These are phyloP conservation scores for Papilio xuthus DNA, from an alignment of 1,140 invertebrate species.

Conservation along the genomic window DNA sequence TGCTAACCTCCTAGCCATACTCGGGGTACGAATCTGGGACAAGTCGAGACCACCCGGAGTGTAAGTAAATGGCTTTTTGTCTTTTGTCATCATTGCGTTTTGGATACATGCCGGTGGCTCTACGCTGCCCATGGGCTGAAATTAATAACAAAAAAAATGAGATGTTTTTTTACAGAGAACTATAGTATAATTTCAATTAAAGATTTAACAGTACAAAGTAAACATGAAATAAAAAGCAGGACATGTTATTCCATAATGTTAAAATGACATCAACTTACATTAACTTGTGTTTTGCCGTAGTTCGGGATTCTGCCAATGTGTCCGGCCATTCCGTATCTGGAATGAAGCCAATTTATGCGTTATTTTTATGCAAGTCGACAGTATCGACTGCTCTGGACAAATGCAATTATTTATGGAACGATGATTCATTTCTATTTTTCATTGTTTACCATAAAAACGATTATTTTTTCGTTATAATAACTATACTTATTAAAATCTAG, in stretches of 20 bases:
- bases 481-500: too few species aligned
- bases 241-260: neutral
- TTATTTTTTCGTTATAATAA: neutral
- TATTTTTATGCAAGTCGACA: slow-evolving; percentile 70
- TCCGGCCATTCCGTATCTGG: slow-evolving; percentile 73
- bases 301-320: slow-evolving; percentile 76
- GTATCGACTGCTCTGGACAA: slow-evolving; percentile 46
- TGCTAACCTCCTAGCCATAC: slow-evolving; percentile 91
- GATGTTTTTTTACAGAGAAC: slow-evolving; percentile 5
- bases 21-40: slow-evolving; percentile 93
- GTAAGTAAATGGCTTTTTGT: slow-evolving; percentile 97
- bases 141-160: slow-evolving; percentile 44
- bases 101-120: slow-evolving; percentile 94
- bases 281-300: slow-evolving; percentile 74
- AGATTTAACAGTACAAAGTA: neutral
- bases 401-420: slow-evolving; percentile 34
- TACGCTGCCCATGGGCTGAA: slow-evolving; percentile 71
- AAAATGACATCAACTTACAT: slow-evolving; percentile 61
- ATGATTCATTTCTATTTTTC: slow-evolving; percentile 6
- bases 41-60: slow-evolving; percentile 95
- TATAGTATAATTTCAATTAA: neutral
- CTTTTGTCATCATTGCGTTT: slow-evolving; percentile 96
- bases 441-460: neutral
- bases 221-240: neutral
- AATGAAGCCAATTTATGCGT: slow-evolving; percentile 67